These are phyloP conservation scores for Araneus ventricosus DNA, from an alignment of 1,140 invertebrate species.

Conservation along the genomic window DNA sequence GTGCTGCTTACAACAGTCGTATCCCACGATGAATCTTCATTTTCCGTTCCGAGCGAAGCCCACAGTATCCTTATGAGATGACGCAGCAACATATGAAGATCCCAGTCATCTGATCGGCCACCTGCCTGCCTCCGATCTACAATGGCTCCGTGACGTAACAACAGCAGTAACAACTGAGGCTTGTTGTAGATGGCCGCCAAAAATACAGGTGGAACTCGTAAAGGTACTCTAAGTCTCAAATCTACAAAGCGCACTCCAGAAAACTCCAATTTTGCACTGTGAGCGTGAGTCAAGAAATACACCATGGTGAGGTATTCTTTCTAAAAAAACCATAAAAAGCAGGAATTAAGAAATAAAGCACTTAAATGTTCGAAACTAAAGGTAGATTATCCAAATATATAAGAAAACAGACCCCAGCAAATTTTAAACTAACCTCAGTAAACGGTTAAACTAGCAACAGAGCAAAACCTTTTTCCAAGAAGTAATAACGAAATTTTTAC, in stretches of 20 bases:
- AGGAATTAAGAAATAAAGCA: too few species aligned
- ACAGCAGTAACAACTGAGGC: neutral
- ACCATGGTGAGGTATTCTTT: constrained; percentile 45
- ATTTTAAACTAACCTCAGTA: too few species aligned
- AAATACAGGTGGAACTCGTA: constrained; percentile 29
- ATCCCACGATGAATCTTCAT: neutral
- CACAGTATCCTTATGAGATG: constrained; percentile 44
- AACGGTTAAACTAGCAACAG: too few species aligned
- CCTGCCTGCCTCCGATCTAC: neutral
- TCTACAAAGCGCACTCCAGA: neutral
- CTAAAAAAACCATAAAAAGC: neutral
- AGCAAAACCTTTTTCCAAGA: too few species aligned
- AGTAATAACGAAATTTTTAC: too few species aligned
- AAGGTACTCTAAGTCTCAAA: constrained; percentile 29
- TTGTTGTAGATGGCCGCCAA: constrained; percentile 60
- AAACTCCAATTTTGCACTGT: constrained; percentile 25
- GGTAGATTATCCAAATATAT: too few species aligned
- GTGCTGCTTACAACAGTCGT: constrained; percentile 3
- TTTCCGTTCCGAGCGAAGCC: neutral
- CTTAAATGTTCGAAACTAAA: too few species aligned
- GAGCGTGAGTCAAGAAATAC: constrained; percentile 60
- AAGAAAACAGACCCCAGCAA: too few species aligned
- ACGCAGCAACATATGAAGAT: constrained; percentile 42
- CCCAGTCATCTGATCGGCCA: constrained; percentile 20
- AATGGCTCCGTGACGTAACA: constrained; percentile 34